Evolutionary conservation across 2,113 vertebrate species (phyloP), one percentile per base, ranked within the genome.

Genomic region (Tympanuchus pallidicinctus): DNA sequence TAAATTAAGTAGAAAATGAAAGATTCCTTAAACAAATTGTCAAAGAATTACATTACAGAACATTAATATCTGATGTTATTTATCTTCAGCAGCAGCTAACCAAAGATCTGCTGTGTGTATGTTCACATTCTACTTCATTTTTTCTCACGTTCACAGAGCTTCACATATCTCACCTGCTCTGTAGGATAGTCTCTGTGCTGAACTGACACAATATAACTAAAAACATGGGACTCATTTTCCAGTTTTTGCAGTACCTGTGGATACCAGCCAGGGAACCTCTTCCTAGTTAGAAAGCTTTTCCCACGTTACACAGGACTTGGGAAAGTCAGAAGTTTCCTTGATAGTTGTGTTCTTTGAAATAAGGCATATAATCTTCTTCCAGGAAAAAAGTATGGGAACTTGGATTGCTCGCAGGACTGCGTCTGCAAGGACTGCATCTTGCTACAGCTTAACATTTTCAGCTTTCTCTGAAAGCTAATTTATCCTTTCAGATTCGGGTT

Each of bases 331-430:
- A 66, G 27, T 74, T 83, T 74, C 50, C 42, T 19, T 82, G 63
- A 82, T 36, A 87, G 19, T 8, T 76, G 15, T 79, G 90, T 96
- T 71, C 42, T 88, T 80, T 93, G 67, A 86, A 81, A 88, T 52
- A 75, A 69, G 8, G 19, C 38, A 25, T 21, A 38, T 56, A 43
- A 81, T 75, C 27, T 67, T 86, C 72, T 92, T 63, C 74, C 27
- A 63, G 54, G 19, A 40, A 69, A 86, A 93, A 73, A 34, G 4
- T 59, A 60, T 27, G 43, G 28, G 52, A 47, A 15, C 63, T 83
- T 71, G 60, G 32, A 70, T 61, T 59, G 1, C 1, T 67, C 89
- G 6, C 6, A 64, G 48, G 47, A 11, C 38, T 82, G 43, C 36
- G 30, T 82, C 75, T 86, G 45, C 42, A 72, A 80, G 21, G 8